Percentiles rank a stretch among this genome's conserved stretches.
Evolutionary conservation across 2,888 invertebrate genomes (phyloP).

Genomic region (Nephrotoma flavescens): DNA sequence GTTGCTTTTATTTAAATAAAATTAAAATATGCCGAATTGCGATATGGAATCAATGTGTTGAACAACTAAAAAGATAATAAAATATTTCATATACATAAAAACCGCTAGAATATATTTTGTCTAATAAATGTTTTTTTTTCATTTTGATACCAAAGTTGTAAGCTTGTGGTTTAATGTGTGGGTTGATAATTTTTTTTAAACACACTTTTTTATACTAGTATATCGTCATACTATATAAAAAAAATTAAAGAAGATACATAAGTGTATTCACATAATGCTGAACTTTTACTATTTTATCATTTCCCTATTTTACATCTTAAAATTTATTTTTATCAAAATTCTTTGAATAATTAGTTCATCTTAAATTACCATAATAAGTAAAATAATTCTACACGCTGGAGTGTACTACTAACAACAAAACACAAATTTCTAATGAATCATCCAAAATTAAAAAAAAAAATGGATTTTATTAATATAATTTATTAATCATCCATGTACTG

Average conservation of each 20-base stretch:
- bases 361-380: background rate
- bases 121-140: background rate
- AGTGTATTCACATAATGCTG: background rate
- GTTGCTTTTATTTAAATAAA: background rate
- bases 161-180: background rate
- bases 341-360: background rate
- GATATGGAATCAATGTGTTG: slow-evolving; percentile 1
- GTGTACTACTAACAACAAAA: background rate
- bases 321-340: background rate
- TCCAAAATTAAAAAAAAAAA: background rate
- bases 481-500: background rate
- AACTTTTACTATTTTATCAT: background rate
- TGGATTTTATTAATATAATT: background rate
- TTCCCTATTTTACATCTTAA: background rate
- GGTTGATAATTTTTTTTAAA: background rate
- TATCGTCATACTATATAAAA: background rate
- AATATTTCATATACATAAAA: background rate
- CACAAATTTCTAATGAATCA: background rate
- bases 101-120: background rate
- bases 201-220: background rate
- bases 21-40: slow-evolving; percentile 2
- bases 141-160: background rate
- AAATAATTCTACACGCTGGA: background rate
- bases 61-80: background rate
- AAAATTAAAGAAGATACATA: background rate